A percentile compares a stretch with the other conserved stretches of the same genome.
Conservation (phyloP, 1,140 invertebrate species). For the Drosophila sp. region DNA sequence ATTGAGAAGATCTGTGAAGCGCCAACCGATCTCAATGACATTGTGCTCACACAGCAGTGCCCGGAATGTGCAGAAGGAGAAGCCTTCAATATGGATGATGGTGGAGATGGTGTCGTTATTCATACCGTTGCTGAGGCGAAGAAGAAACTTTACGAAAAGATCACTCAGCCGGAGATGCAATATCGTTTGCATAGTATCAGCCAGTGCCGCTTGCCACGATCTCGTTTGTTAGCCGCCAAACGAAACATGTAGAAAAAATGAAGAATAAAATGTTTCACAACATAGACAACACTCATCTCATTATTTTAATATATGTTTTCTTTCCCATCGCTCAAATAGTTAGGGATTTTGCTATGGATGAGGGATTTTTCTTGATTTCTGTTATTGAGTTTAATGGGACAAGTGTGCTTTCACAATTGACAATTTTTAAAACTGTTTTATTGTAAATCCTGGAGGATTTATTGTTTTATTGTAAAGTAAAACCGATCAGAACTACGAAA, state of each 20-base stretch:
- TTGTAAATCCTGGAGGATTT: too few species aligned
- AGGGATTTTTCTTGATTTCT: too few species aligned
- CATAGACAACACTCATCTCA: not conserved
- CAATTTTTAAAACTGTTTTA: too few species aligned
- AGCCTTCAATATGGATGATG: slow-evolving; percentile 74
- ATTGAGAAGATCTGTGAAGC: slow-evolving; percentile 68
- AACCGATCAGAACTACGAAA: too few species aligned
- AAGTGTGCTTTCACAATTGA: too few species aligned
- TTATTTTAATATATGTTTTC: too few species aligned
- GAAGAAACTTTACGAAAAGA: slow-evolving; percentile 72
- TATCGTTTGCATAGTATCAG: slow-evolving; percentile 75
- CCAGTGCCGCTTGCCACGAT: slow-evolving; percentile 70
- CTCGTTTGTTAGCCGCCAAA: slow-evolving; percentile 64
- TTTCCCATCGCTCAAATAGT: too few species aligned
- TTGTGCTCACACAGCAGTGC: slow-evolving; percentile 74
- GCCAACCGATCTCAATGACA: slow-evolving; percentile 69
- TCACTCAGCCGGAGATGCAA: slow-evolving; percentile 76
- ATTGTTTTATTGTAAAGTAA: too few species aligned
- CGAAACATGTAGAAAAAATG: slow-evolving; percentile 46
- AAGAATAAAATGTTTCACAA: not conserved
- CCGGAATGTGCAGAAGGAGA: slow-evolving; percentile 77
- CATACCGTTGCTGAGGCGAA: slow-evolving; percentile 64
- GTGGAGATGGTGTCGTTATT: slow-evolving; percentile 61
- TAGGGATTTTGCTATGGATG: too few species aligned
- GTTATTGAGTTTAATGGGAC: too few species aligned